Evolutionary conservation across 2,888 invertebrate genomes (phyloP).

Genomic region (Ichneumoninae sp.): DNA sequence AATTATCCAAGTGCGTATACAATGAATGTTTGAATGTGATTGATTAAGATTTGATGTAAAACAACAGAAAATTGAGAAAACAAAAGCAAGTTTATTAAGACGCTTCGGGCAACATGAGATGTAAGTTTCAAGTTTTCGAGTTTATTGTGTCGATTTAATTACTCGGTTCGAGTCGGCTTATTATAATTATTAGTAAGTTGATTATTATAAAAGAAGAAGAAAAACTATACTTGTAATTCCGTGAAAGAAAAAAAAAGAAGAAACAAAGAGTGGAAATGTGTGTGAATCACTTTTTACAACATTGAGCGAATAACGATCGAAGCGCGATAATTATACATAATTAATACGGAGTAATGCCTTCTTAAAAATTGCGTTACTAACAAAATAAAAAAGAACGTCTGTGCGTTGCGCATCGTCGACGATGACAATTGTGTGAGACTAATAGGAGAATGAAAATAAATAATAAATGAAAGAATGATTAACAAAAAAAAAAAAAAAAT

Average conservation of each 20-base stretch:
- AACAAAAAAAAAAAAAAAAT: slow-evolving; percentile 39
- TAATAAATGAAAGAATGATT: slow-evolving; percentile 62
- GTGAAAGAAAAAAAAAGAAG: slow-evolving; percentile 46
- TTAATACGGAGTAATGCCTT: slow-evolving; percentile 57
- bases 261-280: slow-evolving; percentile 55
- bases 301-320: slow-evolving; percentile 59
- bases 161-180: slow-evolving; percentile 56
- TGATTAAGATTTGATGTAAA: slow-evolving; percentile 65
- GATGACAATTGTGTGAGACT: slow-evolving; percentile 52
- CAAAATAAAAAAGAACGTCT: slow-evolving; percentile 66
- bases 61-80: slow-evolving; percentile 34
- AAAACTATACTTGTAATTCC: slow-evolving; percentile 61
- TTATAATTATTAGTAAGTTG: slow-evolving; percentile 64
- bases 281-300: slow-evolving; percentile 71
- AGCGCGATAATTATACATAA: slow-evolving; percentile 70
- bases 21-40: slow-evolving; percentile 71
- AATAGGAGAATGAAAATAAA: slow-evolving; percentile 58
- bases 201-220: slow-evolving; percentile 70
- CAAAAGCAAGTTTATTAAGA: slow-evolving; percentile 53
- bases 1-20: slow-evolving; percentile 69
- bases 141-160: slow-evolving; percentile 51
- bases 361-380: slow-evolving; percentile 68
- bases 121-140: slow-evolving; percentile 59
- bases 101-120: slow-evolving; percentile 55
- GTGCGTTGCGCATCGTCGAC: slow-evolving; percentile 66